Percentiles rank a stretch among this genome's conserved stretches.
These are phyloP conservation scores for Odontophorus gujanensis DNA, from an alignment of 2,113 vertebrate genomes.

Conservation along the genomic window DNA sequence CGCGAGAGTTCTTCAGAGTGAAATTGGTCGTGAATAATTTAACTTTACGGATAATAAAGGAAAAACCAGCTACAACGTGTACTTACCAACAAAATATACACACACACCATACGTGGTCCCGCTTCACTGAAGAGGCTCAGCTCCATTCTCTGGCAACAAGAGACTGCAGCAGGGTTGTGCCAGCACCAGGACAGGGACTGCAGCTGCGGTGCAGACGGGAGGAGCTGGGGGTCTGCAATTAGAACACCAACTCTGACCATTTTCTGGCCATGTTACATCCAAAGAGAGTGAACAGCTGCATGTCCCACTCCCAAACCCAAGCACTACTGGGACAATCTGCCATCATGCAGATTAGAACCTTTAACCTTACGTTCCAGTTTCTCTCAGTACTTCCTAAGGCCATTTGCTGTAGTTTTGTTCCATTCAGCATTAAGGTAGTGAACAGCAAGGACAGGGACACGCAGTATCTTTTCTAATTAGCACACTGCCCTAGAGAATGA, in stretches of 20 bases:
- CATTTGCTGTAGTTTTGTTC: constrained; percentile 4
- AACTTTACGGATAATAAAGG: not conserved
- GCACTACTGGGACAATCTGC: not conserved
- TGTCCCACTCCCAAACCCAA: fast-evolving
- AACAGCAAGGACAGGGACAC: constrained; percentile 44
- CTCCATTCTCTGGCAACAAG: not conserved
- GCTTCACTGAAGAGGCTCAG: not conserved
- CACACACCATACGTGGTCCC: not conserved
- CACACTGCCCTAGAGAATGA: not conserved
- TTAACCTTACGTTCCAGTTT: constrained; percentile 39
- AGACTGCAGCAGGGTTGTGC: not conserved
- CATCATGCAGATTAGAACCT: constrained; percentile 20
- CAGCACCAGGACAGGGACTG: not conserved
- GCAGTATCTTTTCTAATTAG: not conserved
- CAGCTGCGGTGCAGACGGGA: not conserved
- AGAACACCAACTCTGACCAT: not conserved
- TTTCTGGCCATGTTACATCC: not conserved
- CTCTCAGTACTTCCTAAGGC: constrained; percentile 40
- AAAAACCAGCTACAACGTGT: not conserved
- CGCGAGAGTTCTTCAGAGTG: not conserved
- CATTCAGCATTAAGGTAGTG: constrained; percentile 24
- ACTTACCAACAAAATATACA: not conserved
- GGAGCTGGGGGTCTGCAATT: not conserved
- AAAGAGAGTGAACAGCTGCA: not conserved
- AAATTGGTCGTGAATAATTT: constrained; percentile 36